These are phyloP conservation scores for Drosophila chauvacae DNA, from an alignment of 1,140 invertebrate species.

Conservation along the genomic window DNA sequence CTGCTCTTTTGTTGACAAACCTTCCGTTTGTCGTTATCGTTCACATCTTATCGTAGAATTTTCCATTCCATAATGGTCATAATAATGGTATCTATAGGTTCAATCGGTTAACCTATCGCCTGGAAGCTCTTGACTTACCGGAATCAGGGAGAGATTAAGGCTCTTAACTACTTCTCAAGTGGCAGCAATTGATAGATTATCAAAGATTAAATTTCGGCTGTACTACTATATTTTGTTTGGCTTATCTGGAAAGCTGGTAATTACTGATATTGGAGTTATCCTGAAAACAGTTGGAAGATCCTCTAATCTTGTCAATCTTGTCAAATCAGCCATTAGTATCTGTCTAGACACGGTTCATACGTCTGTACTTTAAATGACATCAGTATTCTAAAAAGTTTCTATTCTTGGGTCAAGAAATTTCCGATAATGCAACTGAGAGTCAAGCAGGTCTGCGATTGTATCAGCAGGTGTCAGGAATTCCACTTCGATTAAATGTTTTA, in stretches of 20 bases:
- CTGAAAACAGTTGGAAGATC: no score
- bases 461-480: conserved; percentile 18
- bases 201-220: not conserved
- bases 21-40: conserved; percentile 58
- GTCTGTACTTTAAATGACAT: not conserved
- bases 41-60: conserved; percentile 68
- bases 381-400: not conserved
- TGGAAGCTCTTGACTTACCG: conserved; percentile 24
- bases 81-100: conserved; percentile 33
- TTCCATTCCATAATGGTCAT: conserved; percentile 31
- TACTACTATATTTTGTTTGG: not conserved
- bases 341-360: not conserved
- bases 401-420: not conserved
- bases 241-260: not conserved
- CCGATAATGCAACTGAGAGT: not conserved
- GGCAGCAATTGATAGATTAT: conserved; percentile 14
- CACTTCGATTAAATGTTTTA: conserved; percentile 1
- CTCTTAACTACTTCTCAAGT: conserved; percentile 2
- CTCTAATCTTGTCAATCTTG: not conserved
- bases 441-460: conserved; percentile 4
- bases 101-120: conserved; percentile 21
- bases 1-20: conserved; percentile 63
- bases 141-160: conserved; percentile 24
- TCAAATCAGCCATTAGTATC: not conserved
- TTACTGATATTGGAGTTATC: no score